Conservation (phyloP, 2,888 invertebrate species). For the Coecobrya sp. region DNA sequence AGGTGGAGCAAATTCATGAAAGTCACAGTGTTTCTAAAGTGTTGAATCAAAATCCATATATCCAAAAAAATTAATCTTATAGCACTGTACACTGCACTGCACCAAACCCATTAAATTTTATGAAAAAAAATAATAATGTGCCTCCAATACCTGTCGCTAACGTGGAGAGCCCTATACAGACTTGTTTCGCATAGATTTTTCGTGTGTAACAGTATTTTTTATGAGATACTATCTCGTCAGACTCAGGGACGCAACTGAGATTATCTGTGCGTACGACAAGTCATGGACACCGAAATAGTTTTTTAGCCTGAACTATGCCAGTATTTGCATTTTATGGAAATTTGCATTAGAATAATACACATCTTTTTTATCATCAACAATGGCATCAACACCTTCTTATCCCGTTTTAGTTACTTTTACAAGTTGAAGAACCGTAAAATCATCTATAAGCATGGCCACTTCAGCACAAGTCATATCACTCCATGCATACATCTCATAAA, state of each 20-base stretch:
- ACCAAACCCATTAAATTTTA: background rate
- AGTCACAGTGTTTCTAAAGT: background rate
- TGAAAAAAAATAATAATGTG: background rate
- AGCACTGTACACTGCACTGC: conserved; percentile 1
- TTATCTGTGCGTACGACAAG: conserved; percentile 23
- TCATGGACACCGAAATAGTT: conserved; percentile 40
- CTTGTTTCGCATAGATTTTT: background rate
- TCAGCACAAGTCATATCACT: background rate
- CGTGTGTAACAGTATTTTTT: background rate
- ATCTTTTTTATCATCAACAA: no score
- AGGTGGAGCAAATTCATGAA: background rate
- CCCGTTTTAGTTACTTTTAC: background rate
- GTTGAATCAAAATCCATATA: background rate
- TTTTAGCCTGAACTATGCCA: background rate
- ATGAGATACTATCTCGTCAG: conserved; percentile 69
- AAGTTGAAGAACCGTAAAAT: conserved; percentile 50
- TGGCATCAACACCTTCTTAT: background rate
- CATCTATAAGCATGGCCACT: background rate
- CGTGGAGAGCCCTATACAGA: background rate
- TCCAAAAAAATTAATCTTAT: background rate
- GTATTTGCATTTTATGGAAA: conserved; percentile 57
- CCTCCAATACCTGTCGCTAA: background rate
- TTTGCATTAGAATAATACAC: conserved; percentile 29
- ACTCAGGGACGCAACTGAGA: conserved; percentile 78
- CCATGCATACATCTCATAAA: background rate